phyloP scores from a whole-genome alignment of 2,113 vertebrate genomes.

The Chrysemys picta region DNA sequence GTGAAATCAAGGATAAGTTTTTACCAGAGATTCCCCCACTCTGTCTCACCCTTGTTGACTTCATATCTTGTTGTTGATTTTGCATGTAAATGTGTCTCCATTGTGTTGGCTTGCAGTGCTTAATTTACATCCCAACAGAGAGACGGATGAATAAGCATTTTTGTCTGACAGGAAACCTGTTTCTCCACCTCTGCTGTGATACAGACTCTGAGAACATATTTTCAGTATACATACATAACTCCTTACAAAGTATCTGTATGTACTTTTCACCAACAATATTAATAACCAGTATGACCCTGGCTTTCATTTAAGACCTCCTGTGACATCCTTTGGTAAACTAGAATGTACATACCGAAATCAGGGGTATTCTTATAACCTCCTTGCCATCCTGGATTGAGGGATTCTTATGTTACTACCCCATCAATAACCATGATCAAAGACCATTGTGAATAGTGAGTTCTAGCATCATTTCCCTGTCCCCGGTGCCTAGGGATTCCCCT shows the following conservation, averaged over 20 bases:
- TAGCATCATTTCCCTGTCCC: neutral
- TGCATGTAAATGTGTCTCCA: neutral
- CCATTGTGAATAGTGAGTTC: neutral
- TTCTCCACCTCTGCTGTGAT: neutral
- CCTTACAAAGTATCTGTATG: neutral
- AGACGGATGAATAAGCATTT: neutral
- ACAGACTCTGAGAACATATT: neutral
- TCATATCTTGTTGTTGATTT: neutral
- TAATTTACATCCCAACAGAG: neutral
- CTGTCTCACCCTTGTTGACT: neutral
- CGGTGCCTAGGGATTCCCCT: neutral
- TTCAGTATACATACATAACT: neutral
- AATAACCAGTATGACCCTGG: neutral
- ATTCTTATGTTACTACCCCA: neutral
- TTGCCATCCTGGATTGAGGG: neutral
- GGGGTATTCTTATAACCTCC: neutral
- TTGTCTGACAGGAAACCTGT: neutral
- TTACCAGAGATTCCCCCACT: neutral
- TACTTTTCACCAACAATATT: neutral
- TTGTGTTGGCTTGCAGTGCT: neutral
- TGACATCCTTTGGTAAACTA: neutral
- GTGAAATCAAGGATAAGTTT: neutral
- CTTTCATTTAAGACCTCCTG: neutral
- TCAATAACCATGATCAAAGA: neutral
- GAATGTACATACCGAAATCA: neutral